Evolutionary conservation across 1,140 invertebrate species (phyloP).

Genomic region (Hypsibius dujardini): DNA sequence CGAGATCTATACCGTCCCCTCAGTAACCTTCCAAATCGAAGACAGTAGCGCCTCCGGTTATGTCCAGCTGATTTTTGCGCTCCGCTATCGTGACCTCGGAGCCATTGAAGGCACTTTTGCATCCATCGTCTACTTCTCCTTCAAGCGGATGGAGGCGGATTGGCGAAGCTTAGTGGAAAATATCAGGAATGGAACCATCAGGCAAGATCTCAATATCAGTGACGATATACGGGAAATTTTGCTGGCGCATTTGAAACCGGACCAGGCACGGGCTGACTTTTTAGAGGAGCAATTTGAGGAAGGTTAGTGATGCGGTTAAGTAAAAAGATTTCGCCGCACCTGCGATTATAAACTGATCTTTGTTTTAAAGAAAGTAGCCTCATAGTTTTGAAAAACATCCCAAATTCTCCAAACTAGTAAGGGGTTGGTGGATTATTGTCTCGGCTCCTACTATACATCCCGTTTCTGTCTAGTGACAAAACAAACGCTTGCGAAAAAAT

Average conservation of each 20-base stretch:
- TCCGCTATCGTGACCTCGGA: conserved; percentile 30
- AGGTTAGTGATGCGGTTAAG: neutral
- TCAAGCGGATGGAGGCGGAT: conserved; percentile 26
- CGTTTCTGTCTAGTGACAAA: too few species aligned
- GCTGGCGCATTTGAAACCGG: neutral
- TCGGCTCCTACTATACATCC: too few species aligned
- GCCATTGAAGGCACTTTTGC: conserved; percentile 33
- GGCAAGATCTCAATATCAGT: conserved; percentile 27
- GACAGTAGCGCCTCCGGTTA: conserved; percentile 22
- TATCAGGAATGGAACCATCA: conserved; percentile 28
- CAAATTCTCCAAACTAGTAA: too few species aligned
- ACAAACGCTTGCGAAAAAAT: too few species aligned
- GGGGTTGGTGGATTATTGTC: too few species aligned
- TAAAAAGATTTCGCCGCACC: neutral
- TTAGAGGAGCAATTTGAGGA: neutral
- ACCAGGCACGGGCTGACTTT: neutral
- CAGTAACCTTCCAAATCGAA: neutral
- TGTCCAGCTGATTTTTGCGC: conserved; percentile 31
- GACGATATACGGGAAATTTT: conserved; percentile 25
- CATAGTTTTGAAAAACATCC: too few species aligned
- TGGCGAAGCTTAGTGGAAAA: conserved; percentile 27
- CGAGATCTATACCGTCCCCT: conserved; percentile 6
- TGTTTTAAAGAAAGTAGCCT: too few species aligned
- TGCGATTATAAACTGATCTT: too few species aligned
- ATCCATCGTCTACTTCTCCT: conserved; percentile 29